Conservation (phyloP, 2,113 vertebrate species). For the Himantopus leucocephalus region DNA sequence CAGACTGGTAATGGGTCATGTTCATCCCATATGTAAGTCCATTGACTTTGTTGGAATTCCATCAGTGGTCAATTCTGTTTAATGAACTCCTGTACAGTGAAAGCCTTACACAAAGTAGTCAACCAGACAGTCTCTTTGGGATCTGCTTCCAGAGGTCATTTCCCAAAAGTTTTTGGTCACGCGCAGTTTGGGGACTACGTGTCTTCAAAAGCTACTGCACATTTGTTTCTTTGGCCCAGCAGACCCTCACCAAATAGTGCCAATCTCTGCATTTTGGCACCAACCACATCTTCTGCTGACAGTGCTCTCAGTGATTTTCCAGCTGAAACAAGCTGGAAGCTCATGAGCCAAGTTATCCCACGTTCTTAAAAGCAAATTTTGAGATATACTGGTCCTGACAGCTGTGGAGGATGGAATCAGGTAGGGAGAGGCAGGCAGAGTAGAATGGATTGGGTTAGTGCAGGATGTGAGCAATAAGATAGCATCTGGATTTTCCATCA, state of each 20-base stretch:
- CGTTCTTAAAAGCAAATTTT: neutral
- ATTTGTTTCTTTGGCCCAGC: neutral
- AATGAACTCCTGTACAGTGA: neutral
- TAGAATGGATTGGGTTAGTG: neutral
- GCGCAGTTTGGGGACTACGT: neutral
- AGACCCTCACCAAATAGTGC: neutral
- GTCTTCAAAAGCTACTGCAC: neutral
- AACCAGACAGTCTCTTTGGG: neutral
- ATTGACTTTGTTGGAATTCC: neutral
- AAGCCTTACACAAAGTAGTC: neutral
- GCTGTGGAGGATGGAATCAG: neutral
- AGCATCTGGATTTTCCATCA: neutral
- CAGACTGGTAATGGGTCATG: neutral
- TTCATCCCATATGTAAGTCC: neutral
- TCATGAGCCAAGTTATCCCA: neutral
- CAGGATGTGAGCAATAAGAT: neutral
- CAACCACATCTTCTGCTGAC: neutral
- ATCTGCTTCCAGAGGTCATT: neutral
- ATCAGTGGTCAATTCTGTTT: neutral
- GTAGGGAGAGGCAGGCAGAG: neutral
- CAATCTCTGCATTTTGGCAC: neutral
- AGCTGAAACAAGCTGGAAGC: neutral
- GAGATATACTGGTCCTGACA: neutral
- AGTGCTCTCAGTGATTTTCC: neutral
- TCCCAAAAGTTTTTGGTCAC: neutral